Percentiles rank a stretch among this genome's conserved stretches.
These are phyloP conservation scores for Notodonta dromedarius DNA, from an alignment of 2,888 invertebrate genomes.

Conservation along the genomic window DNA sequence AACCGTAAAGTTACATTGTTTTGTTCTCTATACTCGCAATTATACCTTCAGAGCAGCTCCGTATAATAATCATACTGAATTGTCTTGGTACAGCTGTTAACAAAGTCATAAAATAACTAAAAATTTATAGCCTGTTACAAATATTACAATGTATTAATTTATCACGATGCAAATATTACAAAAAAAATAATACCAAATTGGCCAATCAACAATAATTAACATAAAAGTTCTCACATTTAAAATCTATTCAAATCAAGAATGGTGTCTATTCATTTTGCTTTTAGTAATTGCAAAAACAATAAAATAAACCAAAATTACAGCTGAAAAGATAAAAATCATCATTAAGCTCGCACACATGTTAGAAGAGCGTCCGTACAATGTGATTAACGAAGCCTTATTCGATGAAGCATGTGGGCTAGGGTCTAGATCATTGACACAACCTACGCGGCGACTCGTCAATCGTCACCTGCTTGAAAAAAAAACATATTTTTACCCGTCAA, in stretches of 20 bases:
- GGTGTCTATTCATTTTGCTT: neutral
- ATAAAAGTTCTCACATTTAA: slow-evolving; percentile 2
- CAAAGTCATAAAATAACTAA: slow-evolving; percentile 46
- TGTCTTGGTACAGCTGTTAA: slow-evolving; percentile 60
- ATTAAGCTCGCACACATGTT: slow-evolving; percentile 43
- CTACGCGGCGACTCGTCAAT: slow-evolving; percentile 78
- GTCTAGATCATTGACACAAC: slow-evolving; percentile 83
- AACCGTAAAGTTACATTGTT: slow-evolving; percentile 57
- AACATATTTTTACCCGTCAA: slow-evolving; percentile 62
- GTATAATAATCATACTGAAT: slow-evolving; percentile 46
- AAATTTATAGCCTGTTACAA: slow-evolving; percentile 6
- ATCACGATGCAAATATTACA: neutral
- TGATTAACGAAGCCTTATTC: slow-evolving; percentile 81
- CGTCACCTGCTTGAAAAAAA: slow-evolving; percentile 80
- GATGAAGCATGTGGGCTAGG: slow-evolving; percentile 81
- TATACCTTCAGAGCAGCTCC: slow-evolving; percentile 74
- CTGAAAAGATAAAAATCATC: slow-evolving; percentile 46
- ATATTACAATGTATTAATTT: slow-evolving; percentile 2
- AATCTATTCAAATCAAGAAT: neutral
- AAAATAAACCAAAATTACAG: slow-evolving; percentile 26
- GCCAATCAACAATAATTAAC: neutral
- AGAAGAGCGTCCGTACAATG: slow-evolving; percentile 61
- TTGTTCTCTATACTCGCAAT: slow-evolving; percentile 77
- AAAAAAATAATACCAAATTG: slow-evolving; percentile 1
- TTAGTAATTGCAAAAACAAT: neutral